Conservation (phyloP, 1,140 invertebrate genomes). For the Batillaria attramentaria region DNA sequence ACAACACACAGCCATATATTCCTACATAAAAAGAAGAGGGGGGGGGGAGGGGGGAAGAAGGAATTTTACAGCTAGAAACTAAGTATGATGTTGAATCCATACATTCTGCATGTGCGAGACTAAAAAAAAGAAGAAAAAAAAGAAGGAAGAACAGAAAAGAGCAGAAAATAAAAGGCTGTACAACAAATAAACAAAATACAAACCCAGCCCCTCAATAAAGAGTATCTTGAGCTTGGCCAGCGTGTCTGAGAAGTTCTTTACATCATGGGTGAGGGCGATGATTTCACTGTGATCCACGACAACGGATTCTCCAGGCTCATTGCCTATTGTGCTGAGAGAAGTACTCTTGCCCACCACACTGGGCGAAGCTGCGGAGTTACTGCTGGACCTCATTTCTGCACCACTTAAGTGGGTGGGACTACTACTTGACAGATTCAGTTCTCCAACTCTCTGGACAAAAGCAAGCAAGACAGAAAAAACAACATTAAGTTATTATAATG, state of each 20-base stretch:
- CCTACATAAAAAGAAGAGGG: too few species aligned
- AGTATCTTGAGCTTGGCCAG: constrained; percentile 72
- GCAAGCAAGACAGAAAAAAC: too few species aligned
- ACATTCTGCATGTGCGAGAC: too few species aligned
- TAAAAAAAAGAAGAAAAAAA: not conserved
- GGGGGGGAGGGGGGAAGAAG: too few species aligned
- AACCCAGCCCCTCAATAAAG: constrained; percentile 72
- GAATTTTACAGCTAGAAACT: too few species aligned
- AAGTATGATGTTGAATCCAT: too few species aligned
- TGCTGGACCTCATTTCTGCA: constrained; percentile 28
- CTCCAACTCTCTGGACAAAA: not conserved
- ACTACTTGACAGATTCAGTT: not conserved
- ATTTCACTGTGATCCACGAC: constrained; percentile 75
- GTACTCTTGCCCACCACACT: constrained; percentile 53
- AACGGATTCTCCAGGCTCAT: constrained; percentile 35
- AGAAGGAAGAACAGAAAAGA: not conserved
- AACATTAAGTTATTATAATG: too few species aligned
- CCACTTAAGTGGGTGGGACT: not conserved
- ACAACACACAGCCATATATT: too few species aligned
- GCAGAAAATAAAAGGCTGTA: not conserved
- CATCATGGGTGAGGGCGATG: constrained; percentile 74
- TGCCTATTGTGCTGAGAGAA: constrained; percentile 57
- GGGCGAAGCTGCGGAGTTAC: not conserved
- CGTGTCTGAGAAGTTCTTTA: constrained; percentile 74
- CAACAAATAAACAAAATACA: not conserved